Evolutionary conservation across 2,797 vertebrate genomes (phyloP), one percentile per base, ranked within the genome.

Genomic region (Choloepus didactylus): DNA sequence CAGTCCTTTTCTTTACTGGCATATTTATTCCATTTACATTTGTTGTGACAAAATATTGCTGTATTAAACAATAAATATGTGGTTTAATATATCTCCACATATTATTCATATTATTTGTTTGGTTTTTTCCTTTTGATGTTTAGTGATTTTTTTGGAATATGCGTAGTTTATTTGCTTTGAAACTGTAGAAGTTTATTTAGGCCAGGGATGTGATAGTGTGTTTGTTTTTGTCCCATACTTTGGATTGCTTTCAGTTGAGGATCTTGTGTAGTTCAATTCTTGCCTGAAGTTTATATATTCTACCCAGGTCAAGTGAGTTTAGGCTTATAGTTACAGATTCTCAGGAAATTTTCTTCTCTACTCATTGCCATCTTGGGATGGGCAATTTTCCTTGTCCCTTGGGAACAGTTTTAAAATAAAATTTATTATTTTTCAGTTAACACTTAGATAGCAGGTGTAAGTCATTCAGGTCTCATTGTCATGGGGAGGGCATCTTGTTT

Each of bases 371-470:
- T 87, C 66, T 70, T 79, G 38, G 31, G 27, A 72, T 64, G 31
- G n/a, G 49, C 41, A 60, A 4, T 94, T 94, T 87, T 91, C 82
- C 29, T 88, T 84, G 46, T 77, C 69, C 2, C 79, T 91, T 9
- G 84, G 79, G 70, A 59, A 38, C 46, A 77, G 25, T 83, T 95
- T 77, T 94, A 79, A 91, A 82, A 56, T 82, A 90, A 54, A 31
- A 67, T 60, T 67, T 46, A 29, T 89, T 77, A 27, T 67, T 56
- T 64, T 91, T 91, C 72, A 88, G 54, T 77, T 86, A 72, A 66
- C 59, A 72, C 38, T 91, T 82, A 56, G 31, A 54, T 44, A 49
- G 25, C 59, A 70, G 6, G 31, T 76, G 27, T 91, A 49, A 51
- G 56, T 14, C 49, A 49, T 41, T 87, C 56, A 87, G 46, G 31